These are phyloP conservation scores for Podarcis muralis DNA, from an alignment of 2,113 vertebrate species.

Conservation along the genomic window DNA sequence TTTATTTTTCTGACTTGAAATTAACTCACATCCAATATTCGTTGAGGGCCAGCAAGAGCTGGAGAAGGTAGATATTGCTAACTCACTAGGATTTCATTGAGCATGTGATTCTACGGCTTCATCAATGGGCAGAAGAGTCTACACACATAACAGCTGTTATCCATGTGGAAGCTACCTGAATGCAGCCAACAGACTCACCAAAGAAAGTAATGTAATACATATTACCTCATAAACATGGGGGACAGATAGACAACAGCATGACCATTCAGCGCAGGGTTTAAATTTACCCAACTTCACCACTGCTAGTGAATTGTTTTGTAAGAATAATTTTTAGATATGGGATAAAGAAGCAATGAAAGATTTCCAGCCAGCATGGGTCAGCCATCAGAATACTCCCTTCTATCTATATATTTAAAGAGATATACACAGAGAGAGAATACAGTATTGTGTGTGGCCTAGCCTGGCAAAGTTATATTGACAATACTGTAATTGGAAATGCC, in stretches of 20 bases:
- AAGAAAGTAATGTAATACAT: too few species aligned
- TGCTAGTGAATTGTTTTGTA: too few species aligned
- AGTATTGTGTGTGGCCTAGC: slow-evolving; percentile 29
- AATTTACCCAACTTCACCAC: neutral
- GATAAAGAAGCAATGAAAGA: slow-evolving; percentile 11
- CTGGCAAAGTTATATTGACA: slow-evolving; percentile 42
- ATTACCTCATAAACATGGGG: too few species aligned
- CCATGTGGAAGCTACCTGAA: neutral
- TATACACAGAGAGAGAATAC: fast-evolving
- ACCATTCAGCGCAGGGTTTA: neutral
- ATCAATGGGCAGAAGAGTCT: too few species aligned
- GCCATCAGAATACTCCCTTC: slow-evolving; percentile 33
- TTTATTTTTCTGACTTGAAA: neutral
- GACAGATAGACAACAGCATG: too few species aligned
- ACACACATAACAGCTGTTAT: neutral
- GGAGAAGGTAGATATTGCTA: neutral
- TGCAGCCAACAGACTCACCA: too few species aligned
- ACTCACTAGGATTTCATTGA: neutral
- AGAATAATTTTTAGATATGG: neutral
- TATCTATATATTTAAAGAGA: slow-evolving; percentile 5
- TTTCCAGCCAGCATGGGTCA: slow-evolving; percentile 38
- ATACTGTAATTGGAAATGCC: slow-evolving; percentile 42
- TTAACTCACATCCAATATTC: neutral
- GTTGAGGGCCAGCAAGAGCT: neutral
- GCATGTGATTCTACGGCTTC: neutral